These are phyloP conservation scores for Pipra filicauda DNA, from an alignment of 2,113 vertebrate species.

Conservation along the genomic window DNA sequence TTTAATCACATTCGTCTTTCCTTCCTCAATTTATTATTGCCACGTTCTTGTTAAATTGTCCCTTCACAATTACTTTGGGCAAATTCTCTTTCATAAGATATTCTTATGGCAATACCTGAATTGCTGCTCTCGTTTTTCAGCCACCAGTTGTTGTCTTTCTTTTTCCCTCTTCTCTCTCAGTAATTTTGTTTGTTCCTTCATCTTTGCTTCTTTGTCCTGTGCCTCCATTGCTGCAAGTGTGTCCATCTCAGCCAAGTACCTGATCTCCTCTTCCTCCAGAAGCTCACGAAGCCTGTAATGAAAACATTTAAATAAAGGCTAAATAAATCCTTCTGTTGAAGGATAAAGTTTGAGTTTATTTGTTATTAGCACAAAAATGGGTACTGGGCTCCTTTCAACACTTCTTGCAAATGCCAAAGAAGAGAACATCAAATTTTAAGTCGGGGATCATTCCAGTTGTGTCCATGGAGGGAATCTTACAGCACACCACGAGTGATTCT, in stretches of 20 bases:
- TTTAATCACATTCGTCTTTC: background rate
- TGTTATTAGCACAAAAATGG: background rate
- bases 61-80: background rate
- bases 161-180: conserved; percentile 81
- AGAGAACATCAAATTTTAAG: background rate
- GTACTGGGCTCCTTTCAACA: background rate
- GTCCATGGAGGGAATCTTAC: background rate
- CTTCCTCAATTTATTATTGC: background rate
- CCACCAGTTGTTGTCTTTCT: conserved; percentile 78
- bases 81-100: background rate
- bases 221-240: conserved; percentile 68
- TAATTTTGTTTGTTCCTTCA: conserved; percentile 72
- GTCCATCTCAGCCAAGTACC: conserved; percentile 77
- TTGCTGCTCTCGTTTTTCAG: conserved; percentile 85
- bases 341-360: background rate
- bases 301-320: background rate
- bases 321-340: background rate
- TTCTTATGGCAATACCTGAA: conserved; percentile 78
- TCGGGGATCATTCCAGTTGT: fast-evolving
- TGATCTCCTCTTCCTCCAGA: conserved; percentile 82
- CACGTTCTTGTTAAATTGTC: background rate
- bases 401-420: background rate
- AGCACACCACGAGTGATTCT: background rate
- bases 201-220: conserved; percentile 73
- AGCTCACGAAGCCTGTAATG: conserved; percentile 79